phyloP scores from a whole-genome alignment of 2,888 invertebrate species.

The Oscheius sp. region DNA sequence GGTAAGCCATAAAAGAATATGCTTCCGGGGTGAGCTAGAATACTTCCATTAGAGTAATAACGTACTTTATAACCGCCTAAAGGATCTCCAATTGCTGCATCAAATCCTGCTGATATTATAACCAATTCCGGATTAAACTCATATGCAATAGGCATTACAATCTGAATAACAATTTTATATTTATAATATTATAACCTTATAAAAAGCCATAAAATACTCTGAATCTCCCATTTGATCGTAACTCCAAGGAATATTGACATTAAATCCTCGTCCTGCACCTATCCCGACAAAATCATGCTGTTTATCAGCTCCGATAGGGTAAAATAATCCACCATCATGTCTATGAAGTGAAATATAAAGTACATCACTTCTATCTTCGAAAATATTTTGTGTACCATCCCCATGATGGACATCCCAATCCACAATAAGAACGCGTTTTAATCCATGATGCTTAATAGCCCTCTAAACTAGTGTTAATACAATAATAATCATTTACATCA shows the following conservation, averaged over 20 bases:
- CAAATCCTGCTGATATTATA: slow-evolving; percentile 79
- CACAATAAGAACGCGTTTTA: slow-evolving; percentile 83
- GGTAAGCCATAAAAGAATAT: slow-evolving; percentile 87
- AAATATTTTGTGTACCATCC: slow-evolving; percentile 54
- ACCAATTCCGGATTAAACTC: slow-evolving; percentile 84
- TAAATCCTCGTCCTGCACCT: slow-evolving; percentile 70
- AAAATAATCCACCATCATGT: slow-evolving; percentile 89
- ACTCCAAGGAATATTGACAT: slow-evolving; percentile 91
- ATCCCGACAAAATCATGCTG: slow-evolving; percentile 75
- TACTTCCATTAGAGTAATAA: too few species aligned
- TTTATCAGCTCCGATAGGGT: slow-evolving; percentile 79
- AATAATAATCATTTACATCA: slow-evolving; percentile 26
- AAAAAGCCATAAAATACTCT: slow-evolving; percentile 88
- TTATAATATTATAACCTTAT: slow-evolving; percentile 77
- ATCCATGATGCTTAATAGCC: slow-evolving; percentile 37
- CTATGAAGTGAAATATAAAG: slow-evolving; percentile 96
- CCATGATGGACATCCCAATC: slow-evolving; percentile 81
- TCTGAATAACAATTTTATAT: too few species aligned
- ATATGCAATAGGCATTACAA: slow-evolving; percentile 85
- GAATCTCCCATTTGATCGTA: slow-evolving; percentile 82
- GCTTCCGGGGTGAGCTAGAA: slow-evolving; percentile 80
- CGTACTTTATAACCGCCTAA: slow-evolving; percentile 78
- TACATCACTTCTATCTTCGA: slow-evolving; percentile 78
- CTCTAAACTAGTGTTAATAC: slow-evolving; percentile 27
- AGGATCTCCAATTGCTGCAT: slow-evolving; percentile 51